Base-by-base conservation (phyloP, 1,140 invertebrate genomes). In the Cardiocondyla obscurior region DNA sequence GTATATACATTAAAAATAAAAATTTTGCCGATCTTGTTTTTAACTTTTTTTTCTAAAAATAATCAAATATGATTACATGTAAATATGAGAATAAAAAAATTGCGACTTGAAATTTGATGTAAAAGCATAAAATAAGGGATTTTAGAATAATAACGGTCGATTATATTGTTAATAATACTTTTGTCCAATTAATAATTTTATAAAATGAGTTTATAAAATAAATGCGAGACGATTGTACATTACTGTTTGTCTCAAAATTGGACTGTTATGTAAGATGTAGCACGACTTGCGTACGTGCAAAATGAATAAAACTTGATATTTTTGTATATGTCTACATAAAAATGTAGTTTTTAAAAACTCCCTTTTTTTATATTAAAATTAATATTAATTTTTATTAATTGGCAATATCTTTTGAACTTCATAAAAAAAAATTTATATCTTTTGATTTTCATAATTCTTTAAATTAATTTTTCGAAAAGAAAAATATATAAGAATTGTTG, bases 251-350 rank as follows among this genome's bases (percentile, higher is more conserved):
- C 51, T 77, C 65, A 82, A 83, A 55, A 83, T 84, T 58, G 87
- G 83, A 88, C 88, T 90, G 87, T 92, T 90, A 90, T 86, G 90
- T 81, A 87, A 88, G 42, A 69, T 69, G 70, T 39, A 53, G 64
- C 77, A 81, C 44, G 79, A 88, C n/a, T n/a, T n/a, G n/a, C n/a
- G n/a, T 86, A 79, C 86, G 16, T 74, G 82, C 73, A 77, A 33
- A 85, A 44, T 36, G 88, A 88, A 91, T 87, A 88, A 89, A 92
- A 91, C 88, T 94, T 93, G 85, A 92, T 94, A 94, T 94, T 94
- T 94, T 94, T 91, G 87, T 90, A 88, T 84, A 86, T 90, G 86
- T 85, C 72, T 83, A 85, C 39, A 82, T 55, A 64, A 42, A 62
- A 65, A 53, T 83, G 42, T 84, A n/a, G 6, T 76, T 55, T 69